A percentile compares a stretch with the other conserved stretches of the same genome.
These are phyloP conservation scores for Nylanderia fulva DNA, from an alignment of 1,140 invertebrate genomes.

Conservation along the genomic window DNA sequence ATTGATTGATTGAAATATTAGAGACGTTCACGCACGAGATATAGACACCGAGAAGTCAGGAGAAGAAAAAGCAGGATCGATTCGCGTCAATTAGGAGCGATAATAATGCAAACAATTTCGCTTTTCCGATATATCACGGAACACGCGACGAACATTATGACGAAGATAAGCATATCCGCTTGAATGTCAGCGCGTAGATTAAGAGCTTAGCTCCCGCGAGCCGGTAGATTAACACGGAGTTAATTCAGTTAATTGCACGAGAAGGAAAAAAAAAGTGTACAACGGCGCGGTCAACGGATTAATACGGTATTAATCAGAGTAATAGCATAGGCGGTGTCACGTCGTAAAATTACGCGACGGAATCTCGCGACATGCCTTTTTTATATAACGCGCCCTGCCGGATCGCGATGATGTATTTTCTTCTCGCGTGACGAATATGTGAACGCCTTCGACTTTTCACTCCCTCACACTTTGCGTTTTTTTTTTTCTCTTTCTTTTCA, in stretches of 20 bases:
- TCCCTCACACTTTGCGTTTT: not conserved
- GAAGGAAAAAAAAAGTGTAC: not conserved
- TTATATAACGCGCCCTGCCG: constrained; percentile 32
- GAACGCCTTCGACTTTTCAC: constrained; percentile 21
- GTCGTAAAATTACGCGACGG: constrained; percentile 21
- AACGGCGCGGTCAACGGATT: constrained; percentile 7
- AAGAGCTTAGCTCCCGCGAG: constrained; percentile 22
- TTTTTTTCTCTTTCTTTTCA: not conserved
- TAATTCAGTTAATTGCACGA: constrained; percentile 52
- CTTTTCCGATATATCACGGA: constrained; percentile 21
- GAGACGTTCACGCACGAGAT: not conserved
- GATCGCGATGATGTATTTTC: constrained; percentile 63
- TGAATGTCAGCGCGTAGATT: constrained; percentile 34
- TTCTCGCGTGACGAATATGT: constrained; percentile 67
- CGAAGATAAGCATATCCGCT: not conserved
- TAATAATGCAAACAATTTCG: constrained; percentile 30
- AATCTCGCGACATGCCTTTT: not conserved
- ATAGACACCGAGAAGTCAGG: not conserved
- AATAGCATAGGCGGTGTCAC: constrained; percentile 57
- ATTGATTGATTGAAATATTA: constrained; percentile 55
- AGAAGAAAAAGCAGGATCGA: not conserved
- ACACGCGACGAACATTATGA: not conserved
- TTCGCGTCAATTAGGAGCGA: constrained; percentile 31
- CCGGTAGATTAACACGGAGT: constrained; percentile 31
- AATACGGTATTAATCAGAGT: constrained; percentile 66